Base-by-base conservation (phyloP, 1,140 invertebrate species). In the Lepidurus apus region DNA sequence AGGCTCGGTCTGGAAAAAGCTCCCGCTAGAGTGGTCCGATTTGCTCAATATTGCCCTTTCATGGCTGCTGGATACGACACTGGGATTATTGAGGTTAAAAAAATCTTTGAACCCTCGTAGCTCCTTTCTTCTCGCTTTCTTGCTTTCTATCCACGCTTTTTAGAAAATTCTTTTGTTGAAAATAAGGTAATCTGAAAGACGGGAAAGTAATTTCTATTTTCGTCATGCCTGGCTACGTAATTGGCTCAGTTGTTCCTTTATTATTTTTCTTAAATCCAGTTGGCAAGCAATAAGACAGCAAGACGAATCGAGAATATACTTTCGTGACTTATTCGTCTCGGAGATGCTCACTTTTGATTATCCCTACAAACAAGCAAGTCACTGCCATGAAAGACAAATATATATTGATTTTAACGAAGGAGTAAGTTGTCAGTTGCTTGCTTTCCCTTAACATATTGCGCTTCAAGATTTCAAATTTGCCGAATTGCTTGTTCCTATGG, bases 11-110 rank as follows among this genome's bases (percentile, higher is more conserved):
- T 75, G 13, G 43, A 74, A 74, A 21, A 43, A 45, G 34, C 21
- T 1, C 78, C 78, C 13, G 78, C 75, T 13, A 73, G 78, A 47
- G 73, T 74, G 7, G 74, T 74, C 44, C 78, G 78, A n/a, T 79
- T 79, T 74, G 73, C 78, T 43, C 74, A 45, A 34, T 42, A 79
- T 47, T 43, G 65, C 42, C 73, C 43, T 21, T 74, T 75, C 42
- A 74, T 79, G 24, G 78, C 78, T 7, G 74, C 43, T 43, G 78
- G 78, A 73, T 79, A 79, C 74, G 78, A 79, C 74, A 79, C 43
- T 10, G 78, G 78, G 9, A 74, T 34, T n/a, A 79, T 79, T 44
- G 78, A 79, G 47, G 78, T 79, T 73, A 21, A 76, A 26, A 73
- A 42, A 17, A 43, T 17, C 2, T 42, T 26, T 53, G n/a, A 45